Evolutionary conservation across 2,888 invertebrate genomes (phyloP), one percentile per base, ranked within the genome.

Genomic region (Brassicogethes aeneus): DNA sequence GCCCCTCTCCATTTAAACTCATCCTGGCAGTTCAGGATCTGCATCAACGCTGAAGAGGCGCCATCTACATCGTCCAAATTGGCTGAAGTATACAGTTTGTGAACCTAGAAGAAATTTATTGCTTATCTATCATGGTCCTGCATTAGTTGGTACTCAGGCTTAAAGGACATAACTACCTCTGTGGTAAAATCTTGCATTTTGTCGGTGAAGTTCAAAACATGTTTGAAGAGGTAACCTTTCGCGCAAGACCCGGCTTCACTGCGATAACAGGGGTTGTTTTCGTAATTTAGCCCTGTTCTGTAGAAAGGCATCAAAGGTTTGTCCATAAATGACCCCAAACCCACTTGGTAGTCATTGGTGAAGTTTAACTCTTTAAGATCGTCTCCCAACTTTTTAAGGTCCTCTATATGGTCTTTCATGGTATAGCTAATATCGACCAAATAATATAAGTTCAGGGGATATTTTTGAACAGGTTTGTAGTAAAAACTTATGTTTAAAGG

Each of bases 341-440:
- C 88, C 7, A 88, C 66, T 37, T 76, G 80, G 65, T 82, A 85
- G 57, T 85, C 80, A 51, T 75, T 75, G 0, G 87, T 87, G 34
- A 87, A 72, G 46, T 75, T 76, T n/a, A n/a, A n/a, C n/a, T n/a
- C n/a, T 52, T 72, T 69, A 50, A 88, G 56, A 35, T 77, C 70
- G 33, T 77, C 75, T 29, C 82, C 77, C 37, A 84, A 59, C 8
- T 74, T 75, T 1, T 83, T 82, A 38, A 93, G 66, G 2, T 87
- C 88, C 44, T 82, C 76, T 59, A 89, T 84, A 64, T 92, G 90
- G 51, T 88, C 85, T 57, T 76, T 76, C 94, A 93, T 93, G 2
- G 91, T 88, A 72, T 83, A 82, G 2, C 92, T 91, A 42, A 92
- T 71, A 64, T 93, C 93, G 86, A 93, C 91, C 52, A 94, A 70